A percentile compares a stretch with the other conserved stretches of the same genome.
These are phyloP conservation scores for Cyanistes caeruleus DNA, from an alignment of 2,113 vertebrate genomes.

Conservation along the genomic window DNA sequence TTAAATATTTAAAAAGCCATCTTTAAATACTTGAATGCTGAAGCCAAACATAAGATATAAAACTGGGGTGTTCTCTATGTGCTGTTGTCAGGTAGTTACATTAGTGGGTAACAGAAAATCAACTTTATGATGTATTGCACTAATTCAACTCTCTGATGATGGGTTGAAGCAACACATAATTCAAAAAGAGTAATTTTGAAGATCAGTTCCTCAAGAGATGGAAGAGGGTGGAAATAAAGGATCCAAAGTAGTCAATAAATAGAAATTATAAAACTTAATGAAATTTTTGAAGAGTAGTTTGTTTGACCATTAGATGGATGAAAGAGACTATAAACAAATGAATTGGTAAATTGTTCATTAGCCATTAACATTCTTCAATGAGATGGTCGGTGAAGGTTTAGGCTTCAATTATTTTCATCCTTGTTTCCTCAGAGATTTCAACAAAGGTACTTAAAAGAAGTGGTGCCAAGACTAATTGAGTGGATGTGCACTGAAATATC, in stretches of 20 bases:
- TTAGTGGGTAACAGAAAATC: not conserved
- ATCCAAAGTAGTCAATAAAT: not conserved
- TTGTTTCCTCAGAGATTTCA: not conserved
- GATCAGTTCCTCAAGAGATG: not conserved
- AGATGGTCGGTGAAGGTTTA: not conserved
- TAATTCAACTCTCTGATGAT: not conserved
- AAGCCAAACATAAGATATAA: not conserved
- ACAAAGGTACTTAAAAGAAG: not conserved
- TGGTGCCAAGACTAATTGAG: not conserved
- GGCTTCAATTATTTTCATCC: not conserved
- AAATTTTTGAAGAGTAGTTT: slow-evolving; percentile 13
- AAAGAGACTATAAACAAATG: not conserved
- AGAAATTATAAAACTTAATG: slow-evolving; percentile 3
- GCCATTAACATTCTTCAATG: not conserved
- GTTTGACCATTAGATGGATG: too few relatives aligned
- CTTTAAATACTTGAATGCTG: not conserved
- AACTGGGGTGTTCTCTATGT: not conserved
- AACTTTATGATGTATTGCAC: not conserved
- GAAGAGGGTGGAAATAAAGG: not conserved
- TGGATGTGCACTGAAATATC: not conserved
- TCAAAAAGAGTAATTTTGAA: not conserved
- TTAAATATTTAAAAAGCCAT: not conserved
- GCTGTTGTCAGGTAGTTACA: not conserved
- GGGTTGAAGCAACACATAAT: not conserved
- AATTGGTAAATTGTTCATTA: not conserved